Conservation (phyloP, 2,113 vertebrate genomes). For the Catagonus wagneri region DNA sequence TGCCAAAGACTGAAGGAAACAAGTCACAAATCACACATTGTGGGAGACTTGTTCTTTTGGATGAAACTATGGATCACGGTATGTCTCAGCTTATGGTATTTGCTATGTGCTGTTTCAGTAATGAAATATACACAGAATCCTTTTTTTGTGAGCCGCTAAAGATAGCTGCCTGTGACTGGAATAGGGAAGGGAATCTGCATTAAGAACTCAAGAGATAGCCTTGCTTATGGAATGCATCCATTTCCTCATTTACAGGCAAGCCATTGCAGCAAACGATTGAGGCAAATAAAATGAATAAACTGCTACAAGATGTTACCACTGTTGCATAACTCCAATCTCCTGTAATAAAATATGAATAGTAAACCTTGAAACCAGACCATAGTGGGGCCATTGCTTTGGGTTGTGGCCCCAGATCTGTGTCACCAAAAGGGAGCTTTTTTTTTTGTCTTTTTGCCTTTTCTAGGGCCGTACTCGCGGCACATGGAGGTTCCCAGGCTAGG, state of each 20-base stretch:
- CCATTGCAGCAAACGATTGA: not conserved
- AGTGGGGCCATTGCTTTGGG: not conserved
- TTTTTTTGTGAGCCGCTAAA: not conserved
- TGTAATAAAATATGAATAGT: not conserved
- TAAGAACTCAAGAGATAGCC: not conserved
- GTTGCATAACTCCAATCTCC: too few species aligned
- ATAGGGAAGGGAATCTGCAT: not conserved
- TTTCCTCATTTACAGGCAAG: not conserved
- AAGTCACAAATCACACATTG: not conserved
- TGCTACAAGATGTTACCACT: not conserved
- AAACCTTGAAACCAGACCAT: not conserved
- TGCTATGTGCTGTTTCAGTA: not conserved
- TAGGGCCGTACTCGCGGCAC: too few species aligned
- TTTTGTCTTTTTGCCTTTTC: too few species aligned
- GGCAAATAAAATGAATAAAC: not conserved
- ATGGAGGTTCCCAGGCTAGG: too few species aligned
- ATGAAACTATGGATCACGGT: not conserved
- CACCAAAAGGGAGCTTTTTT: too few species aligned
- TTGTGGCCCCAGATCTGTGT: not conserved
- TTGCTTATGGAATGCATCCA: not conserved
- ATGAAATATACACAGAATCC: not conserved
- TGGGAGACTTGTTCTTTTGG: slow-evolving; percentile 11
- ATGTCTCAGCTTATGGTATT: not conserved
- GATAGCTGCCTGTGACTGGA: not conserved
- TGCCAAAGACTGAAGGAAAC: slow-evolving; percentile 11